phyloP scores from a whole-genome alignment of 2,113 vertebrate species.

The Noctilio leporinus region DNA sequence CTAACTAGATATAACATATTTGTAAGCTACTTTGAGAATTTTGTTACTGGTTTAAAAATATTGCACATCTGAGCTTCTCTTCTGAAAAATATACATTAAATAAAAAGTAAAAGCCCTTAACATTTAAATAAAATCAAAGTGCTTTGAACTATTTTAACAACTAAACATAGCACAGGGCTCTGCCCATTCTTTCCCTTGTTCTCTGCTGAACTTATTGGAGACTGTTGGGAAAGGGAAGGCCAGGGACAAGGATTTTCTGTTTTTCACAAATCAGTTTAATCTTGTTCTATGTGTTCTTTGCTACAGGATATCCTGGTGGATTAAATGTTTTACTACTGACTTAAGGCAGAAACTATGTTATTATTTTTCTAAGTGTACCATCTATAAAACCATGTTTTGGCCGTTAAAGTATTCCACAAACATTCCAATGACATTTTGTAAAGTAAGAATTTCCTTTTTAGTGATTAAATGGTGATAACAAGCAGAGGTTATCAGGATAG shows the following conservation, averaged over 20 bases:
- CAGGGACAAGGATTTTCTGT: too few species aligned
- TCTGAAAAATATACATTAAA: neutral
- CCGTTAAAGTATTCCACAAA: neutral
- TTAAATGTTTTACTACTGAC: neutral
- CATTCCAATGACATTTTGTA: neutral
- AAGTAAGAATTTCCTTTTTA: neutral
- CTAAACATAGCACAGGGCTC: rapidly evolving
- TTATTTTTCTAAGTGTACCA: neutral
- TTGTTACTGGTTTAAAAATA: too few species aligned
- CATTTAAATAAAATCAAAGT: neutral
- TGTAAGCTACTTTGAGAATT: neutral
- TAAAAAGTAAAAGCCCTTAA: neutral
- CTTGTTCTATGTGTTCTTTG: neutral
- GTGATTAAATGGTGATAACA: neutral
- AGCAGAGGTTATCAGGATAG: neutral
- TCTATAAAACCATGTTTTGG: neutral
- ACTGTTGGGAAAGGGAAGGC: neutral
- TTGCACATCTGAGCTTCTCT: neutral
- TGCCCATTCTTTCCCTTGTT: neutral
- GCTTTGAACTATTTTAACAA: neutral
- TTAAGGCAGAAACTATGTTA: neutral
- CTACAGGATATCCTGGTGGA: neutral
- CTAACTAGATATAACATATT: neutral
- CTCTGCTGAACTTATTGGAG: too few species aligned
- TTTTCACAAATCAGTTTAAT: neutral